A percentile compares a stretch with the other conserved stretches of the same genome.
Conservation (phyloP, 2,113 vertebrate species). For the Labeo rohita region DNA sequence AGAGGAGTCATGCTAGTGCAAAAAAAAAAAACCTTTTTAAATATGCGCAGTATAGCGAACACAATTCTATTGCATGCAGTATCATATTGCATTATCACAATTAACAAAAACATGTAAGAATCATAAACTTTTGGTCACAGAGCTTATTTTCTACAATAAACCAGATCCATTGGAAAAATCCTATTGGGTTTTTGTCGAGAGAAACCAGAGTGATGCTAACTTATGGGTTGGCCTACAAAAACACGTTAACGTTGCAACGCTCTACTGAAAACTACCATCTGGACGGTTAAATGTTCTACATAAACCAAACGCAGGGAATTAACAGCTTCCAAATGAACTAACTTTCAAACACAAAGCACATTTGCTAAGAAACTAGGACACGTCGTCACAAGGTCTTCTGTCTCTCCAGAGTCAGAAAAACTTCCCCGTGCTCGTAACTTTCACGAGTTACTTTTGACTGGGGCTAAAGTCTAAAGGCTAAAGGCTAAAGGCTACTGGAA, state of each 20-base stretch:
- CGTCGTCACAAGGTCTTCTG: neutral
- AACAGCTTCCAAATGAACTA: neutral
- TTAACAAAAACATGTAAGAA: neutral
- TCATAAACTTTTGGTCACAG: neutral
- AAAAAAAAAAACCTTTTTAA: neutral
- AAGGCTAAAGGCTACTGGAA: neutral
- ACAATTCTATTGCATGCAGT: no score
- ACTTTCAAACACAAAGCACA: neutral
- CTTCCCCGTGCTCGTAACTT: neutral
- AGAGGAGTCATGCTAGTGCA: neutral
- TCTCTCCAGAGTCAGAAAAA: neutral
- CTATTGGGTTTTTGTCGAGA: neutral
- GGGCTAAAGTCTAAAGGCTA: conserved; percentile 2
- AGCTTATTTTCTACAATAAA: neutral
- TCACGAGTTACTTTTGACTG: neutral
- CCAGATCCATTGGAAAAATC: neutral
- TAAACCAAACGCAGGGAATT: neutral
- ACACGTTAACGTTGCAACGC: neutral
- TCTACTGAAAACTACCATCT: neutral
- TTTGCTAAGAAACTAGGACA: neutral
- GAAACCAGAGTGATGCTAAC: neutral
- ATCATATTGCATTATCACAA: neutral
- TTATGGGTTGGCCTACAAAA: neutral
- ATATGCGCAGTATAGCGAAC: neutral
- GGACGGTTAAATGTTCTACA: neutral